These are phyloP conservation scores for Drosophila longiperda DNA, from an alignment of 2,888 invertebrate genomes.

Conservation along the genomic window DNA sequence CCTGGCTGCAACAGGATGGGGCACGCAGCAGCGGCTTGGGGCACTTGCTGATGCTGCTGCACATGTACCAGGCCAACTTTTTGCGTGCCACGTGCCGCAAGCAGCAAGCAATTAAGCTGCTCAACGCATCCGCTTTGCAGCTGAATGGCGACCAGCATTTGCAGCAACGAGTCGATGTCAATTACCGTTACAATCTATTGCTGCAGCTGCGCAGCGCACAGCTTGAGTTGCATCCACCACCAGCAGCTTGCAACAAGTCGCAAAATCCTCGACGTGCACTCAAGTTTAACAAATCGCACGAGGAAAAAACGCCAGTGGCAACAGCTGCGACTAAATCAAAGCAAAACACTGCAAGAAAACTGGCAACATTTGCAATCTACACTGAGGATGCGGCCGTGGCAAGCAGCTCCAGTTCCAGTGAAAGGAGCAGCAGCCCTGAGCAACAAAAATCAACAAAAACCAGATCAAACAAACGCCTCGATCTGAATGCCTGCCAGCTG, in stretches of 20 bases:
- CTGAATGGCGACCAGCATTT: constrained; percentile 16
- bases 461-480: constrained; percentile 14
- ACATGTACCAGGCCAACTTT: constrained; percentile 76
- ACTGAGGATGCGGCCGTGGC: constrained; percentile 40
- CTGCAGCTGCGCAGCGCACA: constrained; percentile 62
- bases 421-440: constrained; percentile 20
- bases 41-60: constrained; percentile 57
- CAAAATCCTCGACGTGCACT: constrained; percentile 59
- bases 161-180: constrained; percentile 53
- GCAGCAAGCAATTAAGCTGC: constrained; percentile 58
- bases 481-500: constrained; percentile 61
- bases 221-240: constrained; percentile 48
- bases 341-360: constrained; percentile 26
- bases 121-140: constrained; percentile 45
- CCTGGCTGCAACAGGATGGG: constrained; percentile 58
- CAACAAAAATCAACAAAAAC: not conserved
- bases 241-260: not conserved
- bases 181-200: constrained; percentile 71
- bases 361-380: constrained; percentile 49
- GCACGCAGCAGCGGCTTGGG: constrained; percentile 37
- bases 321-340: not conserved
- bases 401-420: constrained; percentile 21
- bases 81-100: constrained; percentile 68
- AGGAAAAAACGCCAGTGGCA: constrained; percentile 21
- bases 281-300: constrained; percentile 64